These are phyloP conservation scores for Pseudomugil tenellus DNA, from an alignment of 2,797 vertebrate species.

Conservation along the genomic window DNA sequence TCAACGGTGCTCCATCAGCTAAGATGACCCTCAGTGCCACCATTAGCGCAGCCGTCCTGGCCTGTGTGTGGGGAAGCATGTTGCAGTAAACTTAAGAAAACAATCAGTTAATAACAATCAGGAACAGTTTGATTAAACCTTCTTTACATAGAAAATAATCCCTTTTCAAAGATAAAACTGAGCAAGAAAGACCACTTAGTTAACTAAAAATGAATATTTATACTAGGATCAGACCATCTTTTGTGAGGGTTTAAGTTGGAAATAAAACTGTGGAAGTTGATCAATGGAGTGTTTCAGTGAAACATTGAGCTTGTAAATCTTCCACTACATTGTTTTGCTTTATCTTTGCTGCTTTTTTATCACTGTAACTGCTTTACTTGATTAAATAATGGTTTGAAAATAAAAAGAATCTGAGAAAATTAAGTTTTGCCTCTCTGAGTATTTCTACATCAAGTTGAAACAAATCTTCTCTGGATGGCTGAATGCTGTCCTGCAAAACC, in stretches of 20 bases:
- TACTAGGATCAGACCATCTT: not conserved
- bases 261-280: slow-evolving; percentile 36
- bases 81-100: slow-evolving; percentile 27
- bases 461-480: too few species aligned
- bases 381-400: slow-evolving; percentile 34
- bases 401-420: slow-evolving; percentile 32
- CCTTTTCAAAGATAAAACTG: not conserved
- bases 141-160: not conserved
- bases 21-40: slow-evolving; percentile 53
- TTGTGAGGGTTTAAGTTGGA: not conserved
- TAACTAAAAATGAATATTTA: not conserved
- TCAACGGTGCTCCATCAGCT: slow-evolving; percentile 40
- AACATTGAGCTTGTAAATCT: slow-evolving; percentile 63
- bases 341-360: not conserved
- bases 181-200: not conserved
- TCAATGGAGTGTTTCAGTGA: slow-evolving; percentile 63
- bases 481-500: too few species aligned
- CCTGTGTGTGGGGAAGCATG: slow-evolving; percentile 54
- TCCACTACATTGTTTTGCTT: slow-evolving; percentile 16
- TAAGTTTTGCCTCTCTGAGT: not conserved
- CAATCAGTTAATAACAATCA: too few species aligned
- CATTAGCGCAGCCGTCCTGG: slow-evolving; percentile 46
- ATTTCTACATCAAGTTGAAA: not conserved
- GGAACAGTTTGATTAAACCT: not conserved
- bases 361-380: slow-evolving; percentile 13